phyloP scores from a whole-genome alignment of 2,797 vertebrate species.

The Tadarida brasiliensis region DNA sequence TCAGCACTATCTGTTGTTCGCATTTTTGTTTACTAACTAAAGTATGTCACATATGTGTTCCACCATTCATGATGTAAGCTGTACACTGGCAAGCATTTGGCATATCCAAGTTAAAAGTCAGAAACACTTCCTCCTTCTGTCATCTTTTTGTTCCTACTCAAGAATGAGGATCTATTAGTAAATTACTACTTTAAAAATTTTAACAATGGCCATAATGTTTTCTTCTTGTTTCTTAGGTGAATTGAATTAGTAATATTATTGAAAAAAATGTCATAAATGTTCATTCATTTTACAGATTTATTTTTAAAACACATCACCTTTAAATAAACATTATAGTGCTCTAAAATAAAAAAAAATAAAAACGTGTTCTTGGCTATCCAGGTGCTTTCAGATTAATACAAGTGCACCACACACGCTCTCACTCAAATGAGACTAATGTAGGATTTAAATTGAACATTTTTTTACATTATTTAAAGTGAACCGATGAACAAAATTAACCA shows the following conservation, averaged over 20 bases:
- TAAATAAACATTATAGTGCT: not conserved
- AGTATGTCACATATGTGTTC: not conserved
- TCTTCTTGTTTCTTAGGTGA: not conserved
- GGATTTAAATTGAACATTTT: not conserved
- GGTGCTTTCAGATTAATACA: not conserved
- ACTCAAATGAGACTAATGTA: not conserved
- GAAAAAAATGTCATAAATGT: slow-evolving; percentile 44
- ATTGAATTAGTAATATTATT: slow-evolving; percentile 4
- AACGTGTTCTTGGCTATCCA: not conserved
- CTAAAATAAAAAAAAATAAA: not conserved
- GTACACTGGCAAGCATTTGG: not conserved
- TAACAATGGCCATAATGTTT: not conserved
- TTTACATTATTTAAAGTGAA: not conserved
- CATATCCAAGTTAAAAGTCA: not conserved
- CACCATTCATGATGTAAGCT: not conserved
- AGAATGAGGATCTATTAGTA: not conserved
- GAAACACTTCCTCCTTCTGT: not conserved
- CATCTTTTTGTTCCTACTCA: not conserved
- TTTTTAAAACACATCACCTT: not conserved
- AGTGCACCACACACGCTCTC: not conserved
- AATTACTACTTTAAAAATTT: not conserved
- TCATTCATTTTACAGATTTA: not conserved
- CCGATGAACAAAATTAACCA: not conserved
- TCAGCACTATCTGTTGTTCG: not conserved
- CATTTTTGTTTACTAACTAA: not conserved